Evolutionary conservation across 2,797 vertebrate species (phyloP), one percentile per base, ranked within the genome.

Genomic region (Sylvia borin): DNA sequence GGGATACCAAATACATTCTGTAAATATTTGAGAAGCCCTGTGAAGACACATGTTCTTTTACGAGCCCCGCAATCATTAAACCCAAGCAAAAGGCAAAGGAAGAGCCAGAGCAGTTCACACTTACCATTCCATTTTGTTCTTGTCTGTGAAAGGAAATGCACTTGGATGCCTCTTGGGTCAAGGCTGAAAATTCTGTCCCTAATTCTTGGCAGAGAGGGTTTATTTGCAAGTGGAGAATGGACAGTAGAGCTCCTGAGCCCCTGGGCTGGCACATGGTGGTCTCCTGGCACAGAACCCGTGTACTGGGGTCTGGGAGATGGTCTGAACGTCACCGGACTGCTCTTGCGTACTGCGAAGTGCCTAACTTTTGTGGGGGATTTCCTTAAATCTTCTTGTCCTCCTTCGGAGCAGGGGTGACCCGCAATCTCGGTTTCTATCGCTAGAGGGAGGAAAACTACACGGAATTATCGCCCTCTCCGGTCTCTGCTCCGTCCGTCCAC

Each of bases 391-490:
- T n/a, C 45, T 12, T 2, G 38, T 21, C 20, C 17, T 10, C 16
- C 12, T 14, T 21, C 40, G 11, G 65, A 34, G 6, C 21, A 14
- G 34, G 26, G 34, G 8, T 26, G 72, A 92, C 26, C 65, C 67
- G 98, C 94, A 94, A 91, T 98, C 90, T 97, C 91, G 7, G 14
- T 67, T 95, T 95, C 65, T 5, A 93, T 92, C 98, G 95, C 98
- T 96, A 98, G 98, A 98, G 98, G 98, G 98, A 97, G 98, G 54
- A 64, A 98, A 96, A 98, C 97, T 98, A 98, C 98, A 93, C 83
- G 92, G 85, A 97, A 98, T 98, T 96, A 26, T 21, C 79, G 9
- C 21, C 11, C 15, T 54, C 57, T 38, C 51, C 6, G 0, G 4
- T 16, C 21, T 22, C 29, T 45, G 4, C 14, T 34, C 26, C 0